These are phyloP conservation scores for Takifugu ocellatus DNA, from an alignment of 2,797 vertebrate genomes.

Conservation along the genomic window DNA sequence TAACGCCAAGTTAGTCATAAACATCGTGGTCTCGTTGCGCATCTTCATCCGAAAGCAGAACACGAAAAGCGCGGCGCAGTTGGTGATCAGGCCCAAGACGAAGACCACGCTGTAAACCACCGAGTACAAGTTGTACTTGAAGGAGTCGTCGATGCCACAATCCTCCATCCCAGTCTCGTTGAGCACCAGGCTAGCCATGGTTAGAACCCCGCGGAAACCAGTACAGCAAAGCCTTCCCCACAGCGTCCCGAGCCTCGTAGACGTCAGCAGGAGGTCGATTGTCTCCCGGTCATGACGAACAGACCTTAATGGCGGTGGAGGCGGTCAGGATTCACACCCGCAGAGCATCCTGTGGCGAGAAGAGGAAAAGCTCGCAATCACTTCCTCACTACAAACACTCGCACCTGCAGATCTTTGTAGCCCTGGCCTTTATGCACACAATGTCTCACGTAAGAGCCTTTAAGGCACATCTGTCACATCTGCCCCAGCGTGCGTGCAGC, in stretches of 20 bases:
- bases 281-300: constrained; percentile 55
- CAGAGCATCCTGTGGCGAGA: constrained; percentile 55
- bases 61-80: constrained; percentile 93
- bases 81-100: constrained; percentile 91
- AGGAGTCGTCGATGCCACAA: constrained; percentile 93
- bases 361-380: constrained; percentile 39
- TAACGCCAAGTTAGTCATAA: constrained; percentile 94
- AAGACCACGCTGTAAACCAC: constrained; percentile 95
- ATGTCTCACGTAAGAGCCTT: too few species aligned
- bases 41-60: constrained; percentile 96
- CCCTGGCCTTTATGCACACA: too few species aligned
- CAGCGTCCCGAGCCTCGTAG: constrained; percentile 25
- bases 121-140: constrained; percentile 96
- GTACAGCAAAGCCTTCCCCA: background rate
- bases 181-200: constrained; percentile 76
- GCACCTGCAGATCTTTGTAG: too few species aligned
- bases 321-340: constrained; percentile 47
- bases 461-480: too few species aligned
- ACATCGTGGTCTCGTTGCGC: constrained; percentile 92
- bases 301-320: constrained; percentile 24
- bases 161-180: constrained; percentile 88
- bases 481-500: too few species aligned
- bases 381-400: too few species aligned
- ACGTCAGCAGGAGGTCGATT: constrained; percentile 55
- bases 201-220: constrained; percentile 20